These are phyloP conservation scores for Chaetogeoica ovagalla DNA, from an alignment of 2,888 invertebrate species.

Conservation along the genomic window DNA sequence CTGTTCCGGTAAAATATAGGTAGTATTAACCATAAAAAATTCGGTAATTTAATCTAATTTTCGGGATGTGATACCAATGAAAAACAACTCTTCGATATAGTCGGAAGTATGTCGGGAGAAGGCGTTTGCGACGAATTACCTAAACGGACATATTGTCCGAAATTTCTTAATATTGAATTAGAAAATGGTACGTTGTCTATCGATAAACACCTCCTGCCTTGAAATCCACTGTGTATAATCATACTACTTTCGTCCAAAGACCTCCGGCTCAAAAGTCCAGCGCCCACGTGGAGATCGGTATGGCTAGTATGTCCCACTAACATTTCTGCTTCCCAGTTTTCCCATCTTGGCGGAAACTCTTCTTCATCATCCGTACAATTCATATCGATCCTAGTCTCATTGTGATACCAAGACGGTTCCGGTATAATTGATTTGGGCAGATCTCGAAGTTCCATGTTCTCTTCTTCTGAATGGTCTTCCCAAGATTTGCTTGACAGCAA, in stretches of 20 bases:
- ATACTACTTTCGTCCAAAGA: slow-evolving; percentile 36
- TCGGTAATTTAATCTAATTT: slow-evolving; percentile 6
- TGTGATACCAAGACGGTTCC: slow-evolving; percentile 61
- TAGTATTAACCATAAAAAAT: neutral
- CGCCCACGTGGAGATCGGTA: slow-evolving; percentile 4
- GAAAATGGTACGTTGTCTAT: slow-evolving; percentile 47
- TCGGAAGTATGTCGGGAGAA: slow-evolving; percentile 47
- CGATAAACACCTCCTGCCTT: slow-evolving; percentile 38
- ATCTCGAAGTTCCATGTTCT: slow-evolving; percentile 71
- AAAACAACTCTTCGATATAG: slow-evolving; percentile 51
- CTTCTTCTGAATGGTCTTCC: slow-evolving; percentile 74
- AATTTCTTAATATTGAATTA: slow-evolving; percentile 46
- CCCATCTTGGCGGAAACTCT: slow-evolving; percentile 36
- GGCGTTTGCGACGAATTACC: slow-evolving; percentile 31
- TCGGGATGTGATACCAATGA: slow-evolving; percentile 38
- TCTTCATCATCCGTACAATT: slow-evolving; percentile 49
- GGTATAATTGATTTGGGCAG: slow-evolving; percentile 63
- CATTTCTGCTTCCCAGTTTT: slow-evolving; percentile 50
- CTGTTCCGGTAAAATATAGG: slow-evolving; percentile 1
- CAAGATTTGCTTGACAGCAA: slow-evolving; percentile 62
- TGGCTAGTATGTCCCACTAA: slow-evolving; percentile 44
- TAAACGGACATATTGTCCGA: slow-evolving; percentile 47
- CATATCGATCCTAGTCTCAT: slow-evolving; percentile 59
- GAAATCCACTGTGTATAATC: slow-evolving; percentile 25
- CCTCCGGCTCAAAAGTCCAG: slow-evolving; percentile 17